These are phyloP conservation scores for Cerastoderma edule DNA, from an alignment of 2,888 invertebrate genomes.

Conservation along the genomic window DNA sequence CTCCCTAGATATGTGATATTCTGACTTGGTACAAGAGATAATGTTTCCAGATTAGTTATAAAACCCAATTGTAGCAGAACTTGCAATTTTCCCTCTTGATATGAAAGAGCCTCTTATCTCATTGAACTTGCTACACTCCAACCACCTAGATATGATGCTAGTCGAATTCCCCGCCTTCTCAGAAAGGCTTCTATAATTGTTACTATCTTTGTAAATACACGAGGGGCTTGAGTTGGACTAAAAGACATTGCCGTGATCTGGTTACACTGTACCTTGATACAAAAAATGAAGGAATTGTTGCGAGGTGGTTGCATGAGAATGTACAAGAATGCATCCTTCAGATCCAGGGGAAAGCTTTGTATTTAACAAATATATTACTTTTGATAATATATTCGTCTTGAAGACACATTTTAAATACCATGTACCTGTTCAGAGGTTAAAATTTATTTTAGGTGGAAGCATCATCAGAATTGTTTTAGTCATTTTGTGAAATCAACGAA, in stretches of 20 bases:
- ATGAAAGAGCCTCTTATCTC: neutral
- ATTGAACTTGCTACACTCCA: neutral
- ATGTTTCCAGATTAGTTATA: neutral
- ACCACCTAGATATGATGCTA: neutral
- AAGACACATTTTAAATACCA: too few species aligned
- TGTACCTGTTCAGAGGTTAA: neutral
- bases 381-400: too few species aligned
- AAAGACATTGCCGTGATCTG: slow-evolving; percentile 3
- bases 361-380: too few species aligned
- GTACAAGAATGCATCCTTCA: slow-evolving; percentile 1
- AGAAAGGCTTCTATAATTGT: neutral
- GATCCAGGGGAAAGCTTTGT: too few species aligned
- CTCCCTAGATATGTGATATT: neutral
- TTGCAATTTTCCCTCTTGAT: neutral
- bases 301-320: neutral
- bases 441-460: neutral
- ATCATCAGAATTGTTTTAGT: neutral
- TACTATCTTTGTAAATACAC: neutral
- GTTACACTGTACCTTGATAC: neutral
- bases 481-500: neutral
- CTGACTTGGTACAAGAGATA: neutral
- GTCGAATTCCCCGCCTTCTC: neutral
- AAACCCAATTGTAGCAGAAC: neutral
- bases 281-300: neutral
- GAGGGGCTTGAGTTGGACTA: slow-evolving; percentile 1